These are phyloP conservation scores for Chunga burmeisteri DNA, from an alignment of 2,113 vertebrate genomes.

Conservation along the genomic window DNA sequence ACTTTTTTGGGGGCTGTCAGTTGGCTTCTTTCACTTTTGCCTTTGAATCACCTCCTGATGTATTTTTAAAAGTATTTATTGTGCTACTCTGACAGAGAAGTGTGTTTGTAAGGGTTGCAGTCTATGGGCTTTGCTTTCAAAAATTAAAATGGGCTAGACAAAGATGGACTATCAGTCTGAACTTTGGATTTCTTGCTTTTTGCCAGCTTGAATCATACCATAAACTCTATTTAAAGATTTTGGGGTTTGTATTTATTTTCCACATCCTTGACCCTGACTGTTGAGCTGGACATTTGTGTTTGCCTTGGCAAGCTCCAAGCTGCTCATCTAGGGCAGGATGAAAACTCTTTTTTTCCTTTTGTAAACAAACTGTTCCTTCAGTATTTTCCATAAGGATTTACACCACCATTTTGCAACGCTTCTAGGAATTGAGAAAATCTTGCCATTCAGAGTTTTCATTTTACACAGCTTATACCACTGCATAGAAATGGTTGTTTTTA, in stretches of 20 bases:
- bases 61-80: background rate
- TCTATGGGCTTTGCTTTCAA: background rate
- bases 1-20: background rate
- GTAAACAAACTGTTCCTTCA: slow-evolving; percentile 55
- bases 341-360: slow-evolving; percentile 39
- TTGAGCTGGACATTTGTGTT: slow-evolving; percentile 47
- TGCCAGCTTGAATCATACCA: slow-evolving; percentile 7
- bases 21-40: background rate
- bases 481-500: background rate
- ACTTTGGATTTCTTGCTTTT: background rate
- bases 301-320: slow-evolving; percentile 53
- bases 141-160: background rate
- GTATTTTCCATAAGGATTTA: slow-evolving; percentile 18
- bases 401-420: slow-evolving; percentile 55
- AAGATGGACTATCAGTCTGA: background rate
- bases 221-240: slow-evolving; percentile 62
- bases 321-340: slow-evolving; percentile 43
- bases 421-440: slow-evolving; percentile 42
- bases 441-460: background rate
- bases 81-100: background rate
- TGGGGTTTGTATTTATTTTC: slow-evolving; percentile 43
- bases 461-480: background rate
- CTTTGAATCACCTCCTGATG: background rate
- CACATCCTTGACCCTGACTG: slow-evolving; percentile 53
- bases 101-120: background rate